A percentile compares a stretch with the other conserved stretches of the same genome.
Evolutionary conservation across 2,113 vertebrate genomes (phyloP).

Genomic region (Coreoperca whiteheadi): DNA sequence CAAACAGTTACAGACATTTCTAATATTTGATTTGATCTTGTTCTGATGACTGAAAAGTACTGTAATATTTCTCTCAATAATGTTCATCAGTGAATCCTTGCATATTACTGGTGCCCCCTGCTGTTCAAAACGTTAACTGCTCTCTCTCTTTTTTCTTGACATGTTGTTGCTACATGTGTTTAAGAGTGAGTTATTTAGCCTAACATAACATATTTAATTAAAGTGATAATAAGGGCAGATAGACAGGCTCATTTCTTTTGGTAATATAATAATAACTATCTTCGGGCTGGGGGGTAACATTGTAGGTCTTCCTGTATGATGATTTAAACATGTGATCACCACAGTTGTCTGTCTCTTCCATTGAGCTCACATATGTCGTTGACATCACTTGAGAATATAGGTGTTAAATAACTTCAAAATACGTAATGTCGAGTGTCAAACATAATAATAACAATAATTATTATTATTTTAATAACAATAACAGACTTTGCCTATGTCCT

Average conservation of each 20-base stretch:
- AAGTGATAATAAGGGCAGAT: constrained; percentile 4
- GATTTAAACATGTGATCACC: constrained; percentile 5
- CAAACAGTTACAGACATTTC: constrained; percentile 5
- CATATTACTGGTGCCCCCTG: constrained; percentile 81
- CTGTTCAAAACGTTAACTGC: constrained; percentile 69
- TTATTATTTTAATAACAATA: constrained; percentile 9
- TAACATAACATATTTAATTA: constrained; percentile 28
- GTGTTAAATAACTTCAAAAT: background rate
- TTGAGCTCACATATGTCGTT: constrained; percentile 15
- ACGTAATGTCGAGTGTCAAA: background rate
- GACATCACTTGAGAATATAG: constrained; percentile 7
- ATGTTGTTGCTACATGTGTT: constrained; percentile 8
- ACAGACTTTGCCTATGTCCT: constrained; percentile 4
- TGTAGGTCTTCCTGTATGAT: background rate
- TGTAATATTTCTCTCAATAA: constrained; percentile 25
- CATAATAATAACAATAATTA: background rate
- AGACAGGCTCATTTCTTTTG: background rate
- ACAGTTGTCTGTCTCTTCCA: constrained; percentile 1
- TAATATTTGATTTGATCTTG: constrained; percentile 23
- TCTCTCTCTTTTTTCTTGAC: background rate
- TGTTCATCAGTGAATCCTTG: constrained; percentile 26
- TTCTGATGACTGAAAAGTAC: constrained; percentile 34
- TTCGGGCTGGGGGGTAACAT: background rate
- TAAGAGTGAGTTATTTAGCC: constrained; percentile 14
- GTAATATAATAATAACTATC: background rate